Evolutionary conservation across 1,140 invertebrate species (phyloP).

Genomic region (Bombus fervidus): DNA sequence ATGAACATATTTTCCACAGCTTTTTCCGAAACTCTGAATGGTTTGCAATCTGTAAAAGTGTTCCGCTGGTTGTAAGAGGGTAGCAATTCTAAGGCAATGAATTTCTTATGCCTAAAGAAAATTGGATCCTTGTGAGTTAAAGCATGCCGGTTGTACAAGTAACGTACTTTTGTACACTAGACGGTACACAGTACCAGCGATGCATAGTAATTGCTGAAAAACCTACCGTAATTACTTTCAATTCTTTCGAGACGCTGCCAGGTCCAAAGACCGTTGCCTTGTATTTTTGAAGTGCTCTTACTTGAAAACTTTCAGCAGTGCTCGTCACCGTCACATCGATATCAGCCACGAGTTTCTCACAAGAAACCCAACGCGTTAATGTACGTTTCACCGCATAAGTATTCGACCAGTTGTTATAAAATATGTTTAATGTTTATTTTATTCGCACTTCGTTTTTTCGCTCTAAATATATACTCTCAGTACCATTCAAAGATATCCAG

Average conservation of each 20-base stretch:
- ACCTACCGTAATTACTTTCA: slow-evolving; percentile 46
- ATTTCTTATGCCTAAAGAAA: background rate
- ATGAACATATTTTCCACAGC: too few relatives aligned
- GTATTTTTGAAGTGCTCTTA: background rate
- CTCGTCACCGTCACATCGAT: too few relatives aligned
- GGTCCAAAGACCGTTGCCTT: background rate
- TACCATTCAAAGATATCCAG: too few relatives aligned
- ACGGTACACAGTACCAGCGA: background rate
- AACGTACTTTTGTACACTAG: slow-evolving; percentile 10
- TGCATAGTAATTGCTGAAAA: slow-evolving; percentile 50
- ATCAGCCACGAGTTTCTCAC: too few relatives aligned
- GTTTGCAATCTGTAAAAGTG: background rate
- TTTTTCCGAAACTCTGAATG: too few relatives aligned
- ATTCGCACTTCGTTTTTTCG: too few relatives aligned
- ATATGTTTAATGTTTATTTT: too few relatives aligned
- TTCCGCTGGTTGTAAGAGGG: background rate
- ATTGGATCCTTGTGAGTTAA: background rate
- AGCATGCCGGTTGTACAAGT: background rate
- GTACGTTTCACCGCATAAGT: too few relatives aligned
- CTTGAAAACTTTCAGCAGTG: background rate
- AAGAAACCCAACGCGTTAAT: too few relatives aligned
- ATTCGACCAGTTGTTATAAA: too few relatives aligned
- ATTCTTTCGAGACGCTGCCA: slow-evolving; percentile 26
- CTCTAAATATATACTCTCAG: too few relatives aligned
- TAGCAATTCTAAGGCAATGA: too few relatives aligned